Base-by-base conservation (phyloP, 2,113 vertebrate genomes). In the Circaetus gallicus region DNA sequence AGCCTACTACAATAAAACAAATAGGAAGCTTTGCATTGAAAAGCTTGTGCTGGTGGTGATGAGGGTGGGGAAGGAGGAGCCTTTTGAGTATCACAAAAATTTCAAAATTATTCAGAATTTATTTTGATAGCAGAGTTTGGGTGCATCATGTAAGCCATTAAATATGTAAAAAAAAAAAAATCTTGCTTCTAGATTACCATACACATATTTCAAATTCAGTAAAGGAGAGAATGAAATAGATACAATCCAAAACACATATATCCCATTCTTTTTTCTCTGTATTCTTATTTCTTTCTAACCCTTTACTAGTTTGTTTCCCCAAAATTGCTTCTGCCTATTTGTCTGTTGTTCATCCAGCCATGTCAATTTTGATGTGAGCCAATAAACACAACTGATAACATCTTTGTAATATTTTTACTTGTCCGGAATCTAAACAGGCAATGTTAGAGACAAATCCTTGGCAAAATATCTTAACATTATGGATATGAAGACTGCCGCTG, bases 11-110 rank as follows among this genome's bases (percentile, higher is more conserved):
- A 42, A 94, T 6, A 49, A 92, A 91, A 69, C 4, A 70, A 7
- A 15, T 2, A n/a, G 11, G 47, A 86, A 70, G 9, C 16, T 67
- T 70, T 65, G 14, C 32, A 36, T 7, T 50, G 36, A 56, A 87
- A 66, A 77, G 2, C 26, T 92, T 62, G 15, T 72, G 10, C 12
- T 82, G 24, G 22, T 2, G 1, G 6, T 22, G 32, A 26, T 73
- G 7, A 6, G 5, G 3, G 1, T 2, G 9, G 1, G 47, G 12
- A 49, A 49, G 22, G 20, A 81, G 9, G 3, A 43, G 2, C 52
- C 10, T 28, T 72, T 45, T 70, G 12, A 40, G 8, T n/a, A 28
- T 40, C 31, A 77, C 20, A 43, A 45, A 50, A 55, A 11, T 6
- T 42, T 76, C 25, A 62, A n/a, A 70, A 79, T 59, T 55, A 40